Base-by-base conservation (phyloP, 2,888 invertebrate genomes). In the Polylopha cassiicola region DNA sequence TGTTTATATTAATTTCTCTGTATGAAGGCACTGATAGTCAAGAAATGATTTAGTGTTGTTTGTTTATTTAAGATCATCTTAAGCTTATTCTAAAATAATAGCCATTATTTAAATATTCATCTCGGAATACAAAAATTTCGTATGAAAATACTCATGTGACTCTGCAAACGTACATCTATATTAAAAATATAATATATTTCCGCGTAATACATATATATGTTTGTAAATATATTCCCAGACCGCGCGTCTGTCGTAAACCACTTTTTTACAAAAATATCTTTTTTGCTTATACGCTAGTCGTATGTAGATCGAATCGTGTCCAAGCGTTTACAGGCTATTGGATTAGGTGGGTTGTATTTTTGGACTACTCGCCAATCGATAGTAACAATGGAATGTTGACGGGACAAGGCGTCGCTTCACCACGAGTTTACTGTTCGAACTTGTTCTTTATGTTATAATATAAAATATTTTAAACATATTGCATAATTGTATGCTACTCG, bases 141-240 rank as follows among this genome's bases (percentile, higher is more conserved):
- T 84, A 80, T 73, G 79, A 85, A 84, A 85, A 84, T 85, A 85
- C 80, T 76, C 73, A 66, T 76, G 67, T 72, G 72, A 73, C 76
- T 82, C 77, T 79, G 75, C 75, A 75, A 77, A 77, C 78, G 78
- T 74, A 77, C 70, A 71, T 73, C 71, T 78, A 77, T 76, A 76
- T 71, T 78, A 77, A 76, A 77, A 82, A 80, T 76, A 54, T 58
- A 58, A 55, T 70, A 33, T 27, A 68, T 73, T 73, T 67, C 71
- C 70, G 70, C 76, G 68, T 71, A 75, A 73, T 73, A 78, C 75
- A 82, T 73, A n/a, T n/a, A 79, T 67, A 68, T 63, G 55, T 69
- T 74, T 81, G 81, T 84, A 82, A 82, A 82, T 84, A 84, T 69
- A 73, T 66, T 71, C 66, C 61, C 68, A 52, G 65, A 61, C 65